Evolutionary conservation across 2,113 vertebrate species (phyloP), one percentile per base, ranked within the genome.

Genomic region (Morone chrysops): DNA sequence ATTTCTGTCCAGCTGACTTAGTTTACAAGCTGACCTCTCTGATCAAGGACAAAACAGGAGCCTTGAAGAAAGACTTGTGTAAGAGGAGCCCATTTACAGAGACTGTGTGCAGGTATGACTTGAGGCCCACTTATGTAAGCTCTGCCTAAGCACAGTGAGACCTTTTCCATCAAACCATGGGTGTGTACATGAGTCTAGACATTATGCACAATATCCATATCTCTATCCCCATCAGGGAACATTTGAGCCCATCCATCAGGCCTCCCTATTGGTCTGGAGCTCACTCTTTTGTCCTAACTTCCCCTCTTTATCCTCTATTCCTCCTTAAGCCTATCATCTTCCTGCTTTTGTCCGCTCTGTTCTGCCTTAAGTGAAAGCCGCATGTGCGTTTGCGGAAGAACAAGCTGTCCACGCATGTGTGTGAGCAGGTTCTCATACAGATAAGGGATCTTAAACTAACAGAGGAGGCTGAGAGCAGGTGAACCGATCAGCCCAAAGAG

Each of bases 381-480:
- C 43, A 36, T 83, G 74, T 67, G 57, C 45, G 4, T 48, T 68
- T 7, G 0, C 20, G 77, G 75, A 13, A 48, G 31, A 51, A 20
- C 14, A 20, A 66, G 41, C 59, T 62, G 22, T 38, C 77, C 8
- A 9, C 77, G 85, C 57, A 50, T 85, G 74, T 56, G 77, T 82
- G 76, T 38, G 75, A 70, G 76, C 43, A 57, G 75, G 68, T 85
- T 81, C 81, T 82, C 78, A 78, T 70, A 25, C 3, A 81, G 90
- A 93, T 91, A 90, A 87, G 56, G 9, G 36, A 88, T 92, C 88
- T 92, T 91, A 89, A 82, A 89, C 88, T 84, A 91, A 89, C 87
- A 90, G 78, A 81, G 50, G 68, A 86, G 66, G 41, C 80, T 38
- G 10, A 68, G 73, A 87, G 48, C 77, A 75, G 78, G 74, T 78